Evolutionary conservation across 2,888 invertebrate species (phyloP), one percentile per base, ranked within the genome.

Genomic region (Nomada ferruginata): DNA sequence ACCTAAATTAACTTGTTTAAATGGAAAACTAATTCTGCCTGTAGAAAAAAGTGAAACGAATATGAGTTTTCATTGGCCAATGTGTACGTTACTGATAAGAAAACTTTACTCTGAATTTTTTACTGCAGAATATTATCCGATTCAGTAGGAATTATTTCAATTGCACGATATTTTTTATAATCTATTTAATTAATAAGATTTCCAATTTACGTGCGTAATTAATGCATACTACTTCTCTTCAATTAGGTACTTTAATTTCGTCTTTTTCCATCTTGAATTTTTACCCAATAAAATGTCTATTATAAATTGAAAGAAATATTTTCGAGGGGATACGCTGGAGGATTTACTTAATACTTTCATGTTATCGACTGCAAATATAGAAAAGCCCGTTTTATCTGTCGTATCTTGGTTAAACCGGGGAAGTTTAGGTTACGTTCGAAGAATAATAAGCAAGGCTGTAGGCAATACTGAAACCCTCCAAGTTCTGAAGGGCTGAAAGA

Each of bases 401-500:
- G 42, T 13, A 2, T 13, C 23, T 13, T 11, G 20, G 18, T 44
- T 57, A 53, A 10, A 36, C 29, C 47, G 29, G 11, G 20, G n/a
- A 66, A 75, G 59, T 66, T 70, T 68, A 36, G 50, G 75, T 71
- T 82, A 81, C 59, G 71, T 68, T 68, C 50, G 50, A 75, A 55
- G 66, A 75, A 66, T 77, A 79, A 83, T 63, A 86, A 83, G 70
- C 42, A 75, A 86, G 76, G 59, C 57, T 60, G 44, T 63, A 44
- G 50, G 47, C 64, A 77, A 79, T 76, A 80, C 68, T 11, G 73
- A 79, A 76, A 55, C 71, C 52, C 57, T 53, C n/a, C 9, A 71
- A 70, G 68, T 79, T 44, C 65, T 52, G 60, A 70, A 61, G 71
- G 50, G 23, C 59, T 73, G 66, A 29, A n/a, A 60, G 83, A 68